A percentile compares a stretch with the other conserved stretches of the same genome.
Evolutionary conservation across 2,113 vertebrate genomes (phyloP).

Genomic region (Melanerpes aurifrons): DNA sequence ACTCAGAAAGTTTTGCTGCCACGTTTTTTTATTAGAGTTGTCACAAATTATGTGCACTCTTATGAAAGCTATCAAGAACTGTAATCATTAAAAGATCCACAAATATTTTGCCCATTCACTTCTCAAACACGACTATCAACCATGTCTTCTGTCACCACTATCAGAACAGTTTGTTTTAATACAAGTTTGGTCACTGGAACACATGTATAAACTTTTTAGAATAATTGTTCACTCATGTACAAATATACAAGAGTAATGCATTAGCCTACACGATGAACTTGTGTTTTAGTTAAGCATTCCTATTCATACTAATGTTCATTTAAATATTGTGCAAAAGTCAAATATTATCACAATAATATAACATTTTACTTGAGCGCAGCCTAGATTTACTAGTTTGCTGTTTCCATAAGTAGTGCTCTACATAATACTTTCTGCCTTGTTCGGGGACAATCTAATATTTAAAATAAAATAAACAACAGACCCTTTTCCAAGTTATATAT

Average conservation of each 20-base stretch:
- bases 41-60: conserved; percentile 88
- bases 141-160: conserved; percentile 62
- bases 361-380: conserved; percentile 24
- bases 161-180: conserved; percentile 64
- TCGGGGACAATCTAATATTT: conserved; percentile 60
- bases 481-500: conserved; percentile 60
- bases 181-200: conserved; percentile 77
- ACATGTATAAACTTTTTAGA: conserved; percentile 80
- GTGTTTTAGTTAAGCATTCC: conserved; percentile 68
- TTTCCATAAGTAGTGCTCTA: conserved; percentile 44
- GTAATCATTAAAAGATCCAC: conserved; percentile 86
- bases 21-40: conserved; percentile 88
- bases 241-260: conserved; percentile 80
- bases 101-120: conserved; percentile 83
- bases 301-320: conserved; percentile 73
- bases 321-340: conserved; percentile 75
- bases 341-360: conserved; percentile 66
- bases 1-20: conserved; percentile 90
- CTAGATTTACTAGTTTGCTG: conserved; percentile 44
- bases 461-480: conserved; percentile 62
- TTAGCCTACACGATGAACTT: conserved; percentile 74
- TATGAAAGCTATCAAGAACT: conserved; percentile 88
- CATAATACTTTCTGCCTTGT: conserved; percentile 14
- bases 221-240: conserved; percentile 81
- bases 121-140: conserved; percentile 78